Evolutionary conservation across 2,888 invertebrate genomes (phyloP).

Genomic region (Brenthis daphne): DNA sequence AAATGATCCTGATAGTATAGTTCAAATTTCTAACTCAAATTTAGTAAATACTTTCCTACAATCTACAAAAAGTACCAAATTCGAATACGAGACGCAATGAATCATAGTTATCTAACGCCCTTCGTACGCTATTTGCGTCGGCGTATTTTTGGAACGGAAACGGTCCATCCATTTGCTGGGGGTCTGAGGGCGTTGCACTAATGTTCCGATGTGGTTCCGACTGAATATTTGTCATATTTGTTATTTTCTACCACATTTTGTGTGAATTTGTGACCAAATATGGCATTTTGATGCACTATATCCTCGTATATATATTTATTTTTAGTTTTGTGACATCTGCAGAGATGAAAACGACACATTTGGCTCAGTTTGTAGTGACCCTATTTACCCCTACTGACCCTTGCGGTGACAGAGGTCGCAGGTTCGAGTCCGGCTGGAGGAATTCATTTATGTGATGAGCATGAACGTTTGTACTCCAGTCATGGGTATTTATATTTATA

Average conservation of each 20-base stretch:
- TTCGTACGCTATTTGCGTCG: slow-evolving; percentile 46
- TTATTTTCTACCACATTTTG: not conserved
- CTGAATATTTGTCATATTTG: slow-evolving; percentile 29
- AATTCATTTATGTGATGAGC: no score
- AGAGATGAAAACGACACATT: no score
- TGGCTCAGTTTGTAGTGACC: no score
- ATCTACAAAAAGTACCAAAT: slow-evolving; percentile 1
- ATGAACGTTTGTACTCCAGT: no score
- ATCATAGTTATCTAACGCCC: slow-evolving; percentile 44
- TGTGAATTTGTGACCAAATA: not conserved
- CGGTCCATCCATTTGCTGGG: slow-evolving; percentile 51
- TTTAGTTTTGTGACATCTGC: no score
- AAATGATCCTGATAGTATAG: no score
- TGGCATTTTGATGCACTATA: no score
- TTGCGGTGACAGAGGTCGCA: no score
- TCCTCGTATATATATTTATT: no score
- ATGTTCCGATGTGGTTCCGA: slow-evolving; percentile 23
- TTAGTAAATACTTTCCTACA: not conserved
- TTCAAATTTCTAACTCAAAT: not conserved
- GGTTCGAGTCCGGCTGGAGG: no score
- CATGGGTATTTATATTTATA: no score
- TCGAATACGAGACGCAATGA: slow-evolving; percentile 34
- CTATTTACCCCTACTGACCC: no score
- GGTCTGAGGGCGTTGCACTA: slow-evolving; percentile 48
- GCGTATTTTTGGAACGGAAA: slow-evolving; percentile 50